Evolutionary conservation across 2,888 invertebrate genomes (phyloP), one percentile per base, ranked within the genome.

Genomic region (Adelphocoris suturalis): DNA sequence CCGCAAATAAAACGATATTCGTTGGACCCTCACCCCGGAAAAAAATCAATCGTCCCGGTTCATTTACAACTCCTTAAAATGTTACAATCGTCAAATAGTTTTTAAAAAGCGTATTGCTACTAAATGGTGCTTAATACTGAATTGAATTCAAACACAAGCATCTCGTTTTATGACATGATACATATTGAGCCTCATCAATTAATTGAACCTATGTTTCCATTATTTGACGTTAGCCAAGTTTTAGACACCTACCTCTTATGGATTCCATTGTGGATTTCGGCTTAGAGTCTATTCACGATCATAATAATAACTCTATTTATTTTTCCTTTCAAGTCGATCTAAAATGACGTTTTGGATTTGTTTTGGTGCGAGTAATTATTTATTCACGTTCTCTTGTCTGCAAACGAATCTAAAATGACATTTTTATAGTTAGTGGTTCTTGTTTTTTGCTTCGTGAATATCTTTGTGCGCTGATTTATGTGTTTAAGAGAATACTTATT

Each of bases 141-240:
- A 52, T 48, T 48, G 82, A 82, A 52, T 27, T 27, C 48, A 46
- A 75, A 37, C 37, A 37, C 37, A 37, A 86, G 86, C 86, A 75
- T 23, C 76, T 88, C 47, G 88, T 88, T 88, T 88, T 37, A 27
- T 88, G 88, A 78, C 78, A 88, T 88, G 88, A 88, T 88, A 88
- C 88, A 88, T 88, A 88, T 28, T 88, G 88, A 88, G 88, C 88
- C 78, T 55, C 23, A 14, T 82, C 27, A 13, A 14, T 85, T 37
- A 61, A 85, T 85, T 85, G 23, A 19, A 19, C 11, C 37, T 52
- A 0, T 52, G 23, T 68, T 68, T 68, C 13, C 23, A 27, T 68
- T n/a, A 12, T 19, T 61, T 61, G 61, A 19, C 23, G 68, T 37
- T 4, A 37, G 37, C 37, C 37, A 4, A 2, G 37, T 37, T 37